Evolutionary conservation across 92 coral and sea anemone species (phyloP), one percentile per base, ranked within the genome.

Genomic region (Blastomussa wellsi): DNA sequence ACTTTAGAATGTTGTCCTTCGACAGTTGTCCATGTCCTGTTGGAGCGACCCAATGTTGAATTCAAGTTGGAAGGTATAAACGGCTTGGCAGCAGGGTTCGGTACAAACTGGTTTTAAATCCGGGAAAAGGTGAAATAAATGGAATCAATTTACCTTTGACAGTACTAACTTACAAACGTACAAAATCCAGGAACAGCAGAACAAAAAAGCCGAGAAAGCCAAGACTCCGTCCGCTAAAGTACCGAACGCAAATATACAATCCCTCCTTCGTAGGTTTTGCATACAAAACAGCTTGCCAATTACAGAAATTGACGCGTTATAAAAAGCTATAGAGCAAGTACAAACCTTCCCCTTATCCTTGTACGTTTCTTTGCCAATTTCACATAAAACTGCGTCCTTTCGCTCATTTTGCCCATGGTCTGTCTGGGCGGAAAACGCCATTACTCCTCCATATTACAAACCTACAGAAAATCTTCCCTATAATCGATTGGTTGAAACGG

Each of bases 341-440:
- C 91, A 68, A 65, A 94, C 98, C 98, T 90, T 94, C 16, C 84
- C 79, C 83, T 82, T 94, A 57, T 77, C 95, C 79, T 81, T 92
- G 66, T 89, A 86, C 75, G 92, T 80, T 82, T 82, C 87, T 79
- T 86, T 86, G 2, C 72, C 89, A 88, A 94, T 86, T 90, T 88
- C 88, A 83, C 94, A 84, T 86, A 92, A 97, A 84, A 90, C 92
- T 68, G 83, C 87, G 47, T 94, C 94, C 81, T 90, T 92, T 88
- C 95, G 93, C 92, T 93, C 94, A 88, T 90, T 93, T 94, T 97
- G 99, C 97, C 99, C 98, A 95, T 93, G 95, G 87, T 97, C 99
- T 90, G 94, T 93, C 98, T 94, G 99, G 98, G 99, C 99, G 97
- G 99, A 97, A 97, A 97, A 97, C 99, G 99, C 99, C 99, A 97